These are phyloP conservation scores for Lamproptera curius DNA, from an alignment of 2,888 invertebrate genomes.

Conservation along the genomic window DNA sequence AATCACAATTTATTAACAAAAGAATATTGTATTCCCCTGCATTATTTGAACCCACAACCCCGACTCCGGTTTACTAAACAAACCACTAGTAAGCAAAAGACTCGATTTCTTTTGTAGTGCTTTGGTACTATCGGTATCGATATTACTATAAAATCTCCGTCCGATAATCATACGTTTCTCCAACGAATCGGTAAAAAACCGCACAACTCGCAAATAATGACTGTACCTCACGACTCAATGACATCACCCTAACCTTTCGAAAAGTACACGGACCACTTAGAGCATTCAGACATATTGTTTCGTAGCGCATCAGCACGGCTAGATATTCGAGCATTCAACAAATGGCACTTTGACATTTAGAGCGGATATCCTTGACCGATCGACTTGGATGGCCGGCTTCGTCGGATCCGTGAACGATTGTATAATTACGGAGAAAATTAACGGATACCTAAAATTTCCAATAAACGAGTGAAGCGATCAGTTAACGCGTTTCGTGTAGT, in stretches of 20 bases:
- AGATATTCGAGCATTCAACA: slow-evolving; percentile 17
- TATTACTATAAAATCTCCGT: no score
- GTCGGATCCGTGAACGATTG: neutral
- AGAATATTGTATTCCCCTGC: no score
- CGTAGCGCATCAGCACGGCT: slow-evolving; percentile 3
- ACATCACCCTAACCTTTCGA: slow-evolving; percentile 41
- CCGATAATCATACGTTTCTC: no score
- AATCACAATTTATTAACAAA: no score
- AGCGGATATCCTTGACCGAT: slow-evolving; percentile 19
- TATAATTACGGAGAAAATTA: slow-evolving; percentile 1
- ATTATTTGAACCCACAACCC: no score
- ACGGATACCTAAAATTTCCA: no score
- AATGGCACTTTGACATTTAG: slow-evolving; percentile 20
- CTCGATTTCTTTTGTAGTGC: no score
- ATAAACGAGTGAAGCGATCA: no score
- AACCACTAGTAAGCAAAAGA: no score
- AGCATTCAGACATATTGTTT: slow-evolving; percentile 16
- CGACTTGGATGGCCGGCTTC: slow-evolving; percentile 5
- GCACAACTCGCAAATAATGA: slow-evolving; percentile 26
- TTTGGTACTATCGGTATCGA: no score
- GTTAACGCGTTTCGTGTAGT: neutral
- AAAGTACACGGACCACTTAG: slow-evolving; percentile 19
- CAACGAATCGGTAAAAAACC: slow-evolving; percentile 4
- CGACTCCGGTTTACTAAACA: no score
- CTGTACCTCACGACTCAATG: slow-evolving; percentile 35